These are phyloP conservation scores for Luperina testacea DNA, from an alignment of 2,888 invertebrate species.

Conservation along the genomic window DNA sequence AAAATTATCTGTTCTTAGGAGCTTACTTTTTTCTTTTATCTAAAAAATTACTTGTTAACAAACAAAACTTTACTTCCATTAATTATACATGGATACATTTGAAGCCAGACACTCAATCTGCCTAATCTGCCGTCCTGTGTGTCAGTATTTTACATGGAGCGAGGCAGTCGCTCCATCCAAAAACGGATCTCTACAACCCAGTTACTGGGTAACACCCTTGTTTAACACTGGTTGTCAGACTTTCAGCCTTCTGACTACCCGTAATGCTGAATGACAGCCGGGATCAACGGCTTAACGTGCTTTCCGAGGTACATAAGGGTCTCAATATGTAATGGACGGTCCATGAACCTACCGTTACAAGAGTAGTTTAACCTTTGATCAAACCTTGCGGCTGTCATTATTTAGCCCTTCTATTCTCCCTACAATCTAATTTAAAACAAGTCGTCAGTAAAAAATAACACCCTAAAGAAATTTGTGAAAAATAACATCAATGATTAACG, in stretches of 20 bases:
- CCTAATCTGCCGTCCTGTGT: too few relatives aligned
- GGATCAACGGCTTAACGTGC: background rate
- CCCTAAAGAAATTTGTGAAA: background rate
- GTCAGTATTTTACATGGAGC: too few relatives aligned
- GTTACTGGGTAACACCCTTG: background rate
- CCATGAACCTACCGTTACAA: background rate
- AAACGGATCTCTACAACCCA: background rate
- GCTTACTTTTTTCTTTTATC: background rate
- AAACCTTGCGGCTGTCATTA: background rate
- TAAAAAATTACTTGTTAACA: background rate
- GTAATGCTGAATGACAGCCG: background rate
- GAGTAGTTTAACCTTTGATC: background rate
- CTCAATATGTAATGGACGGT: background rate
- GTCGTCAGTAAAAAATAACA: background rate
- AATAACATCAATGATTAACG: slow-evolving; percentile 8
- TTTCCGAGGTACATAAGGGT: background rate
- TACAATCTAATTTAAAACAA: background rate
- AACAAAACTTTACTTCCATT: background rate
- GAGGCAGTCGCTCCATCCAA: too few relatives aligned
- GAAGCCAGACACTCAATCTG: background rate
- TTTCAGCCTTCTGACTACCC: background rate
- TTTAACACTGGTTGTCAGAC: background rate
- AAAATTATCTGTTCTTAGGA: background rate
- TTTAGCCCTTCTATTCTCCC: background rate
- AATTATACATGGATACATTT: background rate